phyloP scores from a whole-genome alignment of 2,888 invertebrate species.

The Rhingia rostrata region DNA sequence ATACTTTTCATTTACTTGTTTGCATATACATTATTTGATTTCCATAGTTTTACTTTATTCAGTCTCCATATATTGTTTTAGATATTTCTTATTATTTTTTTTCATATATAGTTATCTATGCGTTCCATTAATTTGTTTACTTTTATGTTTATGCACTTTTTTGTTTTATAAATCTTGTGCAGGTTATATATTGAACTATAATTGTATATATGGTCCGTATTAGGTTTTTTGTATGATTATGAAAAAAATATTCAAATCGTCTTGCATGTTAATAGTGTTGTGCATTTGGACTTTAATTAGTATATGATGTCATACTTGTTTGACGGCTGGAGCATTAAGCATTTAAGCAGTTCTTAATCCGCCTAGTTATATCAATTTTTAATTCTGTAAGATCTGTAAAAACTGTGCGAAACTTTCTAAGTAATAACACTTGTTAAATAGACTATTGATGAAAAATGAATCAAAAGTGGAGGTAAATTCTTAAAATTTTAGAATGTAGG shows the following conservation, averaged over 20 bases:
- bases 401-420: no score
- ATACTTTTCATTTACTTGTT: constrained; percentile 7
- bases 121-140: constrained; percentile 11
- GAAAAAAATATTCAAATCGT: not conserved
- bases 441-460: no score
- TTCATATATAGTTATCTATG: not conserved
- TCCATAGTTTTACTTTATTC: constrained; percentile 70
- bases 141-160: constrained; percentile 15
- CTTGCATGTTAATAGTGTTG: not conserved
- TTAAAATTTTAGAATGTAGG: no score
- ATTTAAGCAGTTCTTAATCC: no score
- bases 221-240: constrained; percentile 17
- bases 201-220: constrained; percentile 26
- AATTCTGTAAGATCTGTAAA: no score
- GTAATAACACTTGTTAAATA: no score
- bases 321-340: no score
- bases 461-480: no score
- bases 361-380: no score
- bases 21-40: constrained; percentile 42
- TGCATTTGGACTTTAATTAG: not conserved
- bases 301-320: no score
- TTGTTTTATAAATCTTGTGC: constrained; percentile 45
- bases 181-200: constrained; percentile 13
- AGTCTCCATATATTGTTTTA: constrained; percentile 64
- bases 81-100: constrained; percentile 35